These are phyloP conservation scores for Penaeus monodon DNA, from an alignment of 2,888 invertebrate genomes.

Conservation along the genomic window DNA sequence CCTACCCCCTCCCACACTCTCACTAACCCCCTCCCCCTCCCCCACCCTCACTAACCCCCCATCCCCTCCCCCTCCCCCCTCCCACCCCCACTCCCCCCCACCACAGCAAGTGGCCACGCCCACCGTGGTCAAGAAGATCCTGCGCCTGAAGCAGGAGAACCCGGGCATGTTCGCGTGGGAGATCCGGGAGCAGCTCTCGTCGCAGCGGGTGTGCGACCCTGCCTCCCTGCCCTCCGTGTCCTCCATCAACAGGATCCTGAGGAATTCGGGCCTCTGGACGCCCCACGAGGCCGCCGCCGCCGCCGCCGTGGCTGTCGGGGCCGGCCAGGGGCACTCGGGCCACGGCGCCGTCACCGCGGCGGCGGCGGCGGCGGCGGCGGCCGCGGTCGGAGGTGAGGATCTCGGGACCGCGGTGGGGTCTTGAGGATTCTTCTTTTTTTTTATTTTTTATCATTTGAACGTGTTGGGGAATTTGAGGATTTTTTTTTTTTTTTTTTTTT, in stretches of 20 bases:
- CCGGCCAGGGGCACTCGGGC: neutral
- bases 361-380: constrained; percentile 36
- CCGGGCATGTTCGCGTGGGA: constrained; percentile 98
- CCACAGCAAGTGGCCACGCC: constrained; percentile 95
- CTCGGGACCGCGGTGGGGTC: no score
- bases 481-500: rapidly evolving
- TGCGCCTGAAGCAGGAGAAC: constrained; percentile 93
- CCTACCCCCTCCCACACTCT: neutral
- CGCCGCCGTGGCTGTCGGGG: constrained; percentile 43
- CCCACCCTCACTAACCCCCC: neutral
- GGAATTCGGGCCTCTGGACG: constrained; percentile 69
- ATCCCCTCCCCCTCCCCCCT: no score
- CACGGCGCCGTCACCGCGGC: constrained; percentile 23
- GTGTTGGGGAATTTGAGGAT: neutral
- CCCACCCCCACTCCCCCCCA: neutral
- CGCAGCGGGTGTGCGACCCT: constrained; percentile 88
- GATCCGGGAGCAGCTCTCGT: constrained; percentile 88
- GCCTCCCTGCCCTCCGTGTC: constrained; percentile 87
- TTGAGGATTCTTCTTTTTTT: no score
- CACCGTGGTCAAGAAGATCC: constrained; percentile 93
- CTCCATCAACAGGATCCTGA: constrained; percentile 91
- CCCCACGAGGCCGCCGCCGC: constrained; percentile 59
- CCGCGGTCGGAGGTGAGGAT: constrained; percentile 32
- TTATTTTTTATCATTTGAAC: no score
- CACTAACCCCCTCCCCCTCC: neutral